These are phyloP conservation scores for Carcharodon carcharias DNA, from an alignment of 2,797 vertebrate species.

Conservation along the genomic window DNA sequence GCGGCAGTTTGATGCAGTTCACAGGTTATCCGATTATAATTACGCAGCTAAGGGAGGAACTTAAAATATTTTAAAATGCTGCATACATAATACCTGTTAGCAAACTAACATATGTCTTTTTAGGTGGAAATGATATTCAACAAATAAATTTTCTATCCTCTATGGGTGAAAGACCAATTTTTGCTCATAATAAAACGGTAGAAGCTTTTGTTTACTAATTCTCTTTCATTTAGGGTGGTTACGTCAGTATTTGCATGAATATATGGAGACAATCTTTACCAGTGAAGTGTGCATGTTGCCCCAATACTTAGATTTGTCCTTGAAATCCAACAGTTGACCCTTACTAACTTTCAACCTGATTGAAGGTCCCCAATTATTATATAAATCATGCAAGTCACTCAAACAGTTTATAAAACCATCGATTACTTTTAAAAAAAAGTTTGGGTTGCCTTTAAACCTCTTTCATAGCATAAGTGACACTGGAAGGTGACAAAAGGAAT, in stretches of 20 bases:
- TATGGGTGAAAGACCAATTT: not conserved
- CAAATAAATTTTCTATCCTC: not conserved
- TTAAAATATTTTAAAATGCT: not conserved
- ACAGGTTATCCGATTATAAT: not conserved
- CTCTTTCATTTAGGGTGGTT: not conserved
- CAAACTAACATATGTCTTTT: not conserved
- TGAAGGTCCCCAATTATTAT: not conserved
- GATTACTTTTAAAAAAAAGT: not conserved
- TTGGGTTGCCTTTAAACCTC: not conserved
- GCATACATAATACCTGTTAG: not conserved
- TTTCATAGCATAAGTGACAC: slow-evolving; percentile 25
- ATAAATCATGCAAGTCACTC: not conserved
- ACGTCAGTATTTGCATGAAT: not conserved
- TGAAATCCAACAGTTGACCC: not conserved
- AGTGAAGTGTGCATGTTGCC: not conserved
- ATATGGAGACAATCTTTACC: not conserved
- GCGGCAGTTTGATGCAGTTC: not conserved
- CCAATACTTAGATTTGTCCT: not conserved
- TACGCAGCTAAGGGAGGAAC: no score
- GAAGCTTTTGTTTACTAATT: not conserved
- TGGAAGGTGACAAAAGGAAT: slow-evolving; percentile 5
- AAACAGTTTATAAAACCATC: not conserved
- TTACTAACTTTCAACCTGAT: not conserved
- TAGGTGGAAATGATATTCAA: not conserved
- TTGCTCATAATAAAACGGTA: not conserved